These are phyloP conservation scores for Antennarius maculatus DNA, from an alignment of 2,797 vertebrate species.

Conservation along the genomic window DNA sequence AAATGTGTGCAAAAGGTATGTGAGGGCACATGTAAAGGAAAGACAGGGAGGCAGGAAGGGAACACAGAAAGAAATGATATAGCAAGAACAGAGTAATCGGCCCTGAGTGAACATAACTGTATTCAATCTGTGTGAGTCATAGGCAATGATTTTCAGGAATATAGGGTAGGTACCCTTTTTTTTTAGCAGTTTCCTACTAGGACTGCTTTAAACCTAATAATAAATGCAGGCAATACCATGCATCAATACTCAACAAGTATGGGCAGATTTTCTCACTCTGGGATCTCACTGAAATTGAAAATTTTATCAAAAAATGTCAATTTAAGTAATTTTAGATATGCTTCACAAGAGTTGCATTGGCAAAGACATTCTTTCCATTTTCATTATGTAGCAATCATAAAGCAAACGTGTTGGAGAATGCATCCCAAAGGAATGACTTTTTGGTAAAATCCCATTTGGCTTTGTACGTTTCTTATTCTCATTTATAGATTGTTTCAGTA, in stretches of 20 bases:
- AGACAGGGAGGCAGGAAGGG: conserved; percentile 1
- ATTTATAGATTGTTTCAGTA: conserved; percentile 3
- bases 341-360: conserved; percentile 45
- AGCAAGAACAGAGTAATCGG: conserved; percentile 15
- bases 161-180: conserved; percentile 13
- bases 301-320: conserved; percentile 74
- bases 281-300: conserved; percentile 65
- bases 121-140: conserved; percentile 12
- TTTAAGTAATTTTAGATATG: conserved; percentile 65
- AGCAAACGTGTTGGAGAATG: conserved; percentile 46
- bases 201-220: conserved; percentile 38
- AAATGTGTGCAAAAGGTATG: conserved; percentile 30
- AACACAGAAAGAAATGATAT: conserved; percentile 16
- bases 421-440: neutral
- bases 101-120: neutral
- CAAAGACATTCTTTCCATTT: conserved; percentile 45
- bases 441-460: neutral
- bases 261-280: conserved; percentile 54
- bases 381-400: conserved; percentile 36
- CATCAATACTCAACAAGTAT: conserved; percentile 64
- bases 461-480: conserved; percentile 12
- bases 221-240: conserved; percentile 51
- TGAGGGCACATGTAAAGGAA: conserved; percentile 18
- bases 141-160: conserved; percentile 36
- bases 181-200: conserved; percentile 10